Evolutionary conservation across 2,888 invertebrate species (phyloP), one percentile per base, ranked within the genome.

Genomic region (Rhimphoctona megacephalus): DNA sequence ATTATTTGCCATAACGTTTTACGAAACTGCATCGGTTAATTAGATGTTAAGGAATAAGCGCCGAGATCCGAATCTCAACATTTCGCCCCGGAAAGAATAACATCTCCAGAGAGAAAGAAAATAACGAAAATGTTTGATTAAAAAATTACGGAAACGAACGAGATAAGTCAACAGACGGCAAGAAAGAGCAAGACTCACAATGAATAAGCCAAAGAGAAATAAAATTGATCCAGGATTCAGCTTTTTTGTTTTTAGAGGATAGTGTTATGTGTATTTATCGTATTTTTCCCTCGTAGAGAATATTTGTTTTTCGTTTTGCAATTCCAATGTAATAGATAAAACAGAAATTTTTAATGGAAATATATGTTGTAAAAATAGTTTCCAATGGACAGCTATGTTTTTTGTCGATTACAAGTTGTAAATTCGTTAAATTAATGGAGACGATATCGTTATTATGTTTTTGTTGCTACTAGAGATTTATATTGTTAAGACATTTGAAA

Each of bases 11-110:
- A 77, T 72, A 39, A 25, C 49, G 70, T 64, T 77, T 83, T 39
- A 72, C 83, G 70, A 83, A 83, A 70, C 70, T 70, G 52, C 43
- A 77, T 73, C 77, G 70, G 77, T 69, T 61, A 14, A 70, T 57
- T 54, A 33, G 43, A 17, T 61, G 57, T 49, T 61, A 33, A 70
- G 70, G 36, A 61, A 25, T 52, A 43, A 25, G 14, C 22, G n/a
- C 19, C 49, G 70, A 64, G 30, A 11, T 52, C 57, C 67, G 46
- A 46, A 67, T 66, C 33, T 22, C 77, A 77, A 43, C n/a, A 30
- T 36, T 49, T 64, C 52, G 36, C 79, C 67, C 67, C 79, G 36
- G 36, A 73, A 67, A 73, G 46, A 19, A 73, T 57, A 83, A 79
- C 67, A 43, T 79, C 79, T 73, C 11, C 22, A 57, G n/a, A 57